Evolutionary conservation across 2,113 vertebrate genomes (phyloP).

Genomic region (Motacilla alba): DNA sequence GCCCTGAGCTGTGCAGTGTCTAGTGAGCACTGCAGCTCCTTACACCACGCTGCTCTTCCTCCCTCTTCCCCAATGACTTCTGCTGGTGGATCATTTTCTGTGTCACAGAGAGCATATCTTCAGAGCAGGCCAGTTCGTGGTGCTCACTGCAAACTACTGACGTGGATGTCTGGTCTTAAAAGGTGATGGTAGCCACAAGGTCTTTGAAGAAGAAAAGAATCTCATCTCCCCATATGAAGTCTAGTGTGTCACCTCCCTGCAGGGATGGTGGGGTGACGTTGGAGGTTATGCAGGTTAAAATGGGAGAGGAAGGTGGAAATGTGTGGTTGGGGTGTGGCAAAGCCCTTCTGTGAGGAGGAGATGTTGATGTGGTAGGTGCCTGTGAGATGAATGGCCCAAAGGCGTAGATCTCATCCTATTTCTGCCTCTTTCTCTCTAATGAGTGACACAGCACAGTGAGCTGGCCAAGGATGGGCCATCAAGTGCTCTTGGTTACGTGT

Average conservation of each 20-base stretch:
- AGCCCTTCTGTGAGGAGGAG: not conserved
- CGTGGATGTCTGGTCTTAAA: not conserved
- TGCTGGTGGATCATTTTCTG: not conserved
- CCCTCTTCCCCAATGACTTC: not conserved
- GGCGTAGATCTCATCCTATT: not conserved
- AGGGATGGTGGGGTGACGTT: not conserved
- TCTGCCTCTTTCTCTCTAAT: not conserved
- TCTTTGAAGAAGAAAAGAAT: not conserved
- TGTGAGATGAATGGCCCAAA: not conserved
- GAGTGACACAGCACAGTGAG: not conserved
- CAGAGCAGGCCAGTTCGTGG: not conserved
- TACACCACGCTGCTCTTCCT: not conserved
- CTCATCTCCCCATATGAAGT: not conserved
- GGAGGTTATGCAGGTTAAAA: not conserved
- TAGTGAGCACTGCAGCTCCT: not conserved
- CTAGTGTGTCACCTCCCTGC: not conserved
- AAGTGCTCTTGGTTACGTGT: not conserved
- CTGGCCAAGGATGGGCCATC: not conserved
- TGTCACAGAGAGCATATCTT: rapidly evolving
- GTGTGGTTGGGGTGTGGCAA: not conserved
- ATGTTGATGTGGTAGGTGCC: not conserved
- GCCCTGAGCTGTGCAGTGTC: not conserved
- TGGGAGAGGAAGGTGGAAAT: not conserved
- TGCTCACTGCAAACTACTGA: not conserved
- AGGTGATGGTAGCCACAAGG: not conserved